Evolutionary conservation across 2,888 invertebrate species (phyloP).

Genomic region (Rosalia funebris): DNA sequence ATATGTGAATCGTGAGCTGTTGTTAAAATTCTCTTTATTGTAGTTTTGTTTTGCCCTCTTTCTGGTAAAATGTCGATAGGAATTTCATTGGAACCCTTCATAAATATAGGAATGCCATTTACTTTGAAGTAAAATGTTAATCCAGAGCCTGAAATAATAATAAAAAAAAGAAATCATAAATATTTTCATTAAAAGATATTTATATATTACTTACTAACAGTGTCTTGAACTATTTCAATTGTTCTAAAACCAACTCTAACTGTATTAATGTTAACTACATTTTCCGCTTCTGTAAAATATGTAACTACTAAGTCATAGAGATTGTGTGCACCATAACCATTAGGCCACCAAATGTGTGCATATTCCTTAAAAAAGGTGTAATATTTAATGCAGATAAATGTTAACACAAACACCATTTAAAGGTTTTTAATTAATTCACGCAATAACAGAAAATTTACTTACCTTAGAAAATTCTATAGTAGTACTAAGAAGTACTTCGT

Average conservation of each 20-base stretch:
- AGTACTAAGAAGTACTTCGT: constrained; percentile 53
- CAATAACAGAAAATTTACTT: constrained; percentile 24
- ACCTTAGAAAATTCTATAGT: constrained; percentile 44
- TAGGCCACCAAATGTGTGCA: constrained; percentile 92
- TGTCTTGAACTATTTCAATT: constrained; percentile 82
- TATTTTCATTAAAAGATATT: background rate
- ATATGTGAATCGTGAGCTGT: constrained; percentile 83
- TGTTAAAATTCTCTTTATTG: constrained; percentile 72
- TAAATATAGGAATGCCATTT: constrained; percentile 88
- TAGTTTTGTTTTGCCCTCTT: constrained; percentile 67
- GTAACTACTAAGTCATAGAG: constrained; percentile 76
- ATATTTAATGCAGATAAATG: background rate
- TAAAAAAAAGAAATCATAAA: constrained; percentile 24
- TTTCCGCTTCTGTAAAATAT: constrained; percentile 61
- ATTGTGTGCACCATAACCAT: constrained; percentile 84
- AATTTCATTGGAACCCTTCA: constrained; percentile 96
- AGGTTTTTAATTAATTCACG: too few relatives aligned
- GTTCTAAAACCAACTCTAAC: constrained; percentile 86
- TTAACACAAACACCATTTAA: too few relatives aligned
- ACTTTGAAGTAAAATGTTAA: constrained; percentile 87
- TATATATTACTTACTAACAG: constrained; percentile 59
- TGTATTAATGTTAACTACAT: constrained; percentile 60
- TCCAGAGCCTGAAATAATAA: constrained; percentile 69
- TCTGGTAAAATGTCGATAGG: constrained; percentile 89
- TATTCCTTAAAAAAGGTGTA: constrained; percentile 43